phyloP scores from a whole-genome alignment of 2,888 invertebrate genomes.

The Apodemia hepburni region DNA sequence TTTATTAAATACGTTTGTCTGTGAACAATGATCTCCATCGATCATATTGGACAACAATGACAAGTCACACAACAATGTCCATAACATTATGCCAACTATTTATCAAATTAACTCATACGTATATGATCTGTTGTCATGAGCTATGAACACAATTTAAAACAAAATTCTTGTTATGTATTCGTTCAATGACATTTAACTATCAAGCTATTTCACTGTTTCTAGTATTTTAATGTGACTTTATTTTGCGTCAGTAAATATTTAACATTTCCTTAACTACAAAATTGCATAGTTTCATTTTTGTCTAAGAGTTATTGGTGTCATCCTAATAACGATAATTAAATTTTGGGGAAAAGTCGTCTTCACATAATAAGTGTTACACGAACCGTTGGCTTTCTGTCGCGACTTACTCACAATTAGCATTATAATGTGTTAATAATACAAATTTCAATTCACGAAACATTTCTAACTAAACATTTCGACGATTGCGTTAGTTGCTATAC shows the following conservation, averaged over 20 bases:
- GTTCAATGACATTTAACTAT: neutral
- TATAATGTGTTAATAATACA: slow-evolving; percentile 67
- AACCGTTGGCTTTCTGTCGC: slow-evolving; percentile 55
- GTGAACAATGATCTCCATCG: slow-evolving; percentile 12
- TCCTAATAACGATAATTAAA: slow-evolving; percentile 73
- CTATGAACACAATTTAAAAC: slow-evolving; percentile 4
- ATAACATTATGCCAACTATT: slow-evolving; percentile 13
- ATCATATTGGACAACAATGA: slow-evolving; percentile 13
- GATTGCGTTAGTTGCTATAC: slow-evolving; percentile 23
- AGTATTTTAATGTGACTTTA: neutral
- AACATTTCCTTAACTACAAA: neutral
- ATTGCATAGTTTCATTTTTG: slow-evolving; percentile 11
- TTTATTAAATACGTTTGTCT: slow-evolving; percentile 15
- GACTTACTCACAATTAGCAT: slow-evolving; percentile 64
- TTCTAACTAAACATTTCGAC: slow-evolving; percentile 41
- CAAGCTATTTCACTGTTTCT: neutral
- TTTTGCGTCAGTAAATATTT: neutral
- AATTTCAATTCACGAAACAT: slow-evolving; percentile 57
- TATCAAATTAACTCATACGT: slow-evolving; percentile 13
- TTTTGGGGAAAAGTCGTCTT: slow-evolving; percentile 62
- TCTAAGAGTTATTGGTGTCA: slow-evolving; percentile 51
- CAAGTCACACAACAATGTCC: slow-evolving; percentile 13
- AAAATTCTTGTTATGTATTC: neutral
- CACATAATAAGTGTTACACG: slow-evolving; percentile 72
- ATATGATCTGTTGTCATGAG: slow-evolving; percentile 8